Conservation (phyloP, 2,888 invertebrate species). For the Lasius platythorax region DNA sequence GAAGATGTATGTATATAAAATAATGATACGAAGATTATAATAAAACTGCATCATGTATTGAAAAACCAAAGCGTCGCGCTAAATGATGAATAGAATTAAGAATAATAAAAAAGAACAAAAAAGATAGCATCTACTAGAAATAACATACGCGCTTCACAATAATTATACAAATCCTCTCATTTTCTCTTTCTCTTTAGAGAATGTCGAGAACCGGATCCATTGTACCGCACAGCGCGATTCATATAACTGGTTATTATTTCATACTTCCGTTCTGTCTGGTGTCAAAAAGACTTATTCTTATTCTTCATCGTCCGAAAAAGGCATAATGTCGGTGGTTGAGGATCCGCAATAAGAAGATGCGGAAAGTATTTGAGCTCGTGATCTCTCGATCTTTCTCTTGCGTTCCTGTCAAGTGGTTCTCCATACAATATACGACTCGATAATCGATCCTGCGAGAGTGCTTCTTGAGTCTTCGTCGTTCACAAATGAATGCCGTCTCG, state of each 20-base stretch:
- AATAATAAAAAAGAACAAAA: conserved; percentile 25
- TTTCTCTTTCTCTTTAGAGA: conserved; percentile 52
- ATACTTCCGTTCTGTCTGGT: conserved; percentile 77
- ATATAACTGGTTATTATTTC: conserved; percentile 81
- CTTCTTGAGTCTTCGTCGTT: conserved; percentile 34
- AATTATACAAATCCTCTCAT: conserved; percentile 71
- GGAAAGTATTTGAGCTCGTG: conserved; percentile 71
- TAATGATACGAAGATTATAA: conserved; percentile 65
- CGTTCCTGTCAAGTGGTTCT: conserved; percentile 43
- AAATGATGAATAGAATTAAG: conserved; percentile 55
- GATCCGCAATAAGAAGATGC: conserved; percentile 67
- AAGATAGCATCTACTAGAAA: no score
- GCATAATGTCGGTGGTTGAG: conserved; percentile 55
- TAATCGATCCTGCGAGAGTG: conserved; percentile 57
- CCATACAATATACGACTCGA: conserved; percentile 47
- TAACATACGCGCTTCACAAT: conserved; percentile 69
- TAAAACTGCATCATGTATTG: conserved; percentile 56
- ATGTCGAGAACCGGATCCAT: conserved; percentile 59
- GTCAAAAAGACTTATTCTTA: conserved; percentile 77
- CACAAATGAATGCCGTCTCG: conserved; percentile 43
- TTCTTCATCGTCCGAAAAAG: conserved; percentile 65
- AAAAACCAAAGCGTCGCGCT: neutral
- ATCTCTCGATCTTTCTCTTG: conserved; percentile 68
- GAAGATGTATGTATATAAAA: neutral
- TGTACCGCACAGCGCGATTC: conserved; percentile 73